phyloP scores from a whole-genome alignment of 2,888 invertebrate species.

The Liopterus haemorrhoidalis region DNA sequence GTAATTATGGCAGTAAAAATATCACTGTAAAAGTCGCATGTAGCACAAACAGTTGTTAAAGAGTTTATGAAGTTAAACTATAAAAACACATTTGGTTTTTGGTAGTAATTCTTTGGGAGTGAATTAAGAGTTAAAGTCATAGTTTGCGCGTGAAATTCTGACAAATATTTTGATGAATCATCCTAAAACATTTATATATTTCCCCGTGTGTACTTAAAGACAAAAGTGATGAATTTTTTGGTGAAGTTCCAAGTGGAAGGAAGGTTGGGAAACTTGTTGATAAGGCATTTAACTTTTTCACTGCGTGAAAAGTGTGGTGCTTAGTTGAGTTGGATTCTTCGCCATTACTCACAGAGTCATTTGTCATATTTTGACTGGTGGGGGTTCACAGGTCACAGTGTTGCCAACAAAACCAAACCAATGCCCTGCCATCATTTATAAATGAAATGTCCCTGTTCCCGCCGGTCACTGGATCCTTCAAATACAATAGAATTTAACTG shows the following conservation, averaged over 20 bases:
- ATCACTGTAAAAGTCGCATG: too few relatives aligned
- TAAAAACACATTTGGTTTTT: too few relatives aligned
- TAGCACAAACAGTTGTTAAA: too few relatives aligned
- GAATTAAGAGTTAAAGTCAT: too few relatives aligned
- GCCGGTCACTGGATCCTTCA: not conserved
- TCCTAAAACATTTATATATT: too few relatives aligned
- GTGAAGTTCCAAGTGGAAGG: conserved; percentile 28
- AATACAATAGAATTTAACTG: not conserved
- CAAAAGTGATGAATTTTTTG: conserved; percentile 20
- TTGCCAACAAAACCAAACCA: conserved; percentile 16
- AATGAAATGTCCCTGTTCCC: conserved; percentile 6
- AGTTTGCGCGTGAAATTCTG: too few relatives aligned
- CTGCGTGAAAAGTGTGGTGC: conserved; percentile 16
- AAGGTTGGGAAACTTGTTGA: conserved; percentile 37
- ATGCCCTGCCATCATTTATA: conserved; percentile 21
- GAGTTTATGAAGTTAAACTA: too few relatives aligned
- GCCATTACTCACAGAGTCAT: conserved; percentile 27
- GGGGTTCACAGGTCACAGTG: conserved; percentile 21
- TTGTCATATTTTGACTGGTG: conserved; percentile 30
- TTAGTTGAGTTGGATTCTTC: too few relatives aligned
- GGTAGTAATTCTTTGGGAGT: too few relatives aligned
- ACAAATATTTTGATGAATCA: too few relatives aligned
- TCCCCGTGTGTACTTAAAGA: not conserved
- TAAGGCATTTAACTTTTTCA: conserved; percentile 35
- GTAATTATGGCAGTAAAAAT: too few relatives aligned